Conservation (phyloP, 2,113 vertebrate genomes). For the Enhydra lutris region DNA sequence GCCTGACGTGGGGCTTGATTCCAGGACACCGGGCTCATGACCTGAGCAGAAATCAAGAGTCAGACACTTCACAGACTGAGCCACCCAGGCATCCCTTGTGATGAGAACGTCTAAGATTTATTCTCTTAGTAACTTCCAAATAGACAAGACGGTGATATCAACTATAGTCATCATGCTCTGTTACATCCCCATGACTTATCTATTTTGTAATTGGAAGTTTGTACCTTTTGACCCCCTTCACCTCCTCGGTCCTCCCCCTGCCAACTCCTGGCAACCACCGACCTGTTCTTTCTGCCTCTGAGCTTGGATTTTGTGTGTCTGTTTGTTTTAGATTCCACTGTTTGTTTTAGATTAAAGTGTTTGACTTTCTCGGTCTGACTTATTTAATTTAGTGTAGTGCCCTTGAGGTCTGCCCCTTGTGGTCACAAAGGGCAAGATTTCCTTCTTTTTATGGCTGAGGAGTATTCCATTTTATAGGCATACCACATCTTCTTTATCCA, state of each 20-base stretch:
- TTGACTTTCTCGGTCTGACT: neutral
- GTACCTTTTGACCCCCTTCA: neutral
- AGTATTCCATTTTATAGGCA: neutral
- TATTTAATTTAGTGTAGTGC: neutral
- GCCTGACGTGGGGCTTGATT: neutral
- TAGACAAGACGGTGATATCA: neutral
- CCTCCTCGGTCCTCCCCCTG: neutral
- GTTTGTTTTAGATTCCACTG: neutral
- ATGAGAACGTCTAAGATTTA: neutral
- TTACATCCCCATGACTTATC: neutral
- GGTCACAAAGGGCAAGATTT: neutral
- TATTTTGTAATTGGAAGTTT: neutral
- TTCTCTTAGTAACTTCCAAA: neutral
- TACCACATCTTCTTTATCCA: neutral
- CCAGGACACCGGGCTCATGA: neutral
- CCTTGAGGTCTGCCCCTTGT: neutral
- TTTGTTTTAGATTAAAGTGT: neutral
- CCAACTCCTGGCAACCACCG: neutral
- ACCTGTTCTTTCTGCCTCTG: neutral
- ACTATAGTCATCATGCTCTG: neutral
- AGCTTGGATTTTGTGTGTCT: neutral
- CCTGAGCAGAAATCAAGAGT: neutral
- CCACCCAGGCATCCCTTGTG: neutral
- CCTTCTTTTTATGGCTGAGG: neutral
- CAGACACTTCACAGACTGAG: neutral